Conservation (phyloP, 2,113 vertebrate genomes). For the Laticauda laticaudata region DNA sequence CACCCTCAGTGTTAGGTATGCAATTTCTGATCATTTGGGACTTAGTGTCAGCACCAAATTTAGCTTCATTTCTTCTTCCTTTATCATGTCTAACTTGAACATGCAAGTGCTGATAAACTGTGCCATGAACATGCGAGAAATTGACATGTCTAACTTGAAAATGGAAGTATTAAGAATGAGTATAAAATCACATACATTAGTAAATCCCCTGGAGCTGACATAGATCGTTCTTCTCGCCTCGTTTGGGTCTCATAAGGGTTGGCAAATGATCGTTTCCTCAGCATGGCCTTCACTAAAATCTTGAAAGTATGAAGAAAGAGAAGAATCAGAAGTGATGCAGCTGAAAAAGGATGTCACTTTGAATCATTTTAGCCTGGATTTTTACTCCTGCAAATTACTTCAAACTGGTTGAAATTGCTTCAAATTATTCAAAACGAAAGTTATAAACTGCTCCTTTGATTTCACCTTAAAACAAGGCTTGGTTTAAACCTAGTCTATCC, state of each 20-base stretch:
- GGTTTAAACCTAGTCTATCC: not conserved
- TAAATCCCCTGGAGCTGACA: conserved; percentile 91
- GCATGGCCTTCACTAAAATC: conserved; percentile 98
- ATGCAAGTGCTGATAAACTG: not conserved
- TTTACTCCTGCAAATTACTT: not conserved
- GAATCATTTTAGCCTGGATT: not conserved
- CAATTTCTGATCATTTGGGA: not conserved
- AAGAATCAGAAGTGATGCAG: not conserved
- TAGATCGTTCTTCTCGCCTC: conserved; percentile 88
- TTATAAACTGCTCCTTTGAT: not conserved
- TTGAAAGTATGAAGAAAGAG: conserved; percentile 52
- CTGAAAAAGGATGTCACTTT: not conserved
- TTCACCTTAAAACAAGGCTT: not conserved
- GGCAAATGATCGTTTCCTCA: conserved; percentile 95
- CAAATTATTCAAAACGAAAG: not conserved
- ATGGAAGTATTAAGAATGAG: not conserved
- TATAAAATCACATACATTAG: conserved; percentile 74
- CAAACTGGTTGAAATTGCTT: not conserved
- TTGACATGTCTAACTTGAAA: not conserved
- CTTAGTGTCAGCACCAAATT: not conserved
- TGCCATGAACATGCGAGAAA: not conserved
- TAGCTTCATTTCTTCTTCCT: not conserved
- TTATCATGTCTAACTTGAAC: not conserved
- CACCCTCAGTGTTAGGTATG: not conserved
- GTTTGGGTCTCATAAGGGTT: conserved; percentile 90